Evolutionary conservation across 1,140 invertebrate genomes (phyloP).

Genomic region (Ostrea edulis): DNA sequence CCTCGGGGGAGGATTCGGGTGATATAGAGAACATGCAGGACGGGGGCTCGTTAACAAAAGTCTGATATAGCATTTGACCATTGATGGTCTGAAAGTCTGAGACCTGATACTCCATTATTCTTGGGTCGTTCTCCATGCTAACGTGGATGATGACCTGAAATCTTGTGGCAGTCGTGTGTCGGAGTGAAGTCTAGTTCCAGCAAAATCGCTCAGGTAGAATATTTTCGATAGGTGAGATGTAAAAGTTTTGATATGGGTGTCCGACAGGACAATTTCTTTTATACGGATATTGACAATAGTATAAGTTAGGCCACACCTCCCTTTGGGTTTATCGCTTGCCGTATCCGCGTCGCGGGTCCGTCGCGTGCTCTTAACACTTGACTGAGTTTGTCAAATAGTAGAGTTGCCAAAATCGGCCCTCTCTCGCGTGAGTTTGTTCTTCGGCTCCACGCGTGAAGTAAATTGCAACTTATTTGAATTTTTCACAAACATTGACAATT

Average conservation of each 20-base stretch:
- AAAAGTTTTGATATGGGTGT: slow-evolving; percentile 55
- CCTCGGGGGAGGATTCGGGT: slow-evolving; percentile 49
- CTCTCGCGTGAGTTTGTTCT: slow-evolving; percentile 29
- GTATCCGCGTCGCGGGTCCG: slow-evolving; percentile 48
- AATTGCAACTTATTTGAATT: slow-evolving; percentile 54
- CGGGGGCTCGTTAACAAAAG: slow-evolving; percentile 57
- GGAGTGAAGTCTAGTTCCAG: slow-evolving; percentile 8
- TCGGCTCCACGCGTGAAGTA: slow-evolving; percentile 40
- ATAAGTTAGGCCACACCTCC: slow-evolving; percentile 56
- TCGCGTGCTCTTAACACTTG: slow-evolving; percentile 56
- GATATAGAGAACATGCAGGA: slow-evolving; percentile 62
- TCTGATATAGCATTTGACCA: slow-evolving; percentile 55
- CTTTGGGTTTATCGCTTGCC: slow-evolving; percentile 47
- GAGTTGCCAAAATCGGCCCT: slow-evolving; percentile 33
- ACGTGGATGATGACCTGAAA: background rate
- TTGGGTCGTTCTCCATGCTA: slow-evolving; percentile 50
- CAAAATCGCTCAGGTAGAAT: slow-evolving; percentile 41
- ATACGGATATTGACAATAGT: slow-evolving; percentile 51
- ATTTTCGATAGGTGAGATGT: slow-evolving; percentile 44
- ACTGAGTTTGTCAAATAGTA: slow-evolving; percentile 49
- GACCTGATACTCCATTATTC: slow-evolving; percentile 44
- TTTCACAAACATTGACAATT: slow-evolving; percentile 44
- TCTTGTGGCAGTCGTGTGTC: slow-evolving; percentile 60
- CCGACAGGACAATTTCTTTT: slow-evolving; percentile 42
- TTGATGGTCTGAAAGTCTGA: slow-evolving; percentile 51